phyloP scores from a whole-genome alignment of 2,888 invertebrate genomes.

The Clostera curtula region DNA sequence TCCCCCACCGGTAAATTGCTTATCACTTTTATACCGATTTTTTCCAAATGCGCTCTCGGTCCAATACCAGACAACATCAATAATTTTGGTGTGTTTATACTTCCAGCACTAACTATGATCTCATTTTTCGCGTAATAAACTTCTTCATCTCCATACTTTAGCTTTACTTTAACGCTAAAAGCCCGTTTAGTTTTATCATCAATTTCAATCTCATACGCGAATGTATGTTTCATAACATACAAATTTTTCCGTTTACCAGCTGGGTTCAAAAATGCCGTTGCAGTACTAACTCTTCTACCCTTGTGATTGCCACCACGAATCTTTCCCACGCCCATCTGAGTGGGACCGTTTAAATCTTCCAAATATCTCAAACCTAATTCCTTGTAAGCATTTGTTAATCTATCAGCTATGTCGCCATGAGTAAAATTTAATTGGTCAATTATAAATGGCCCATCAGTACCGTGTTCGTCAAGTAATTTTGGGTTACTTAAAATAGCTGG shows the following conservation, averaged over 20 bases:
- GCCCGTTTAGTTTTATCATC: conserved; percentile 32
- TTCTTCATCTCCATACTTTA: conserved; percentile 32
- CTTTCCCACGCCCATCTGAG: conserved; percentile 72
- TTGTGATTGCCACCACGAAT: conserved; percentile 65
- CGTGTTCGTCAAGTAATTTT: conserved; percentile 48
- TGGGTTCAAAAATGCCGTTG: conserved; percentile 62
- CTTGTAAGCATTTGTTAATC: conserved; percentile 51
- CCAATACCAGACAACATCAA: conserved; percentile 60
- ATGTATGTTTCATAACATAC: conserved; percentile 46
- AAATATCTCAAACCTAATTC: conserved; percentile 66
- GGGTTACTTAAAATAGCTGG: conserved; percentile 52
- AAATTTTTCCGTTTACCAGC: conserved; percentile 45
- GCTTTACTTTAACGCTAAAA: conserved; percentile 39
- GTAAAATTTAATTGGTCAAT: conserved; percentile 66
- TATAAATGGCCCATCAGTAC: conserved; percentile 64
- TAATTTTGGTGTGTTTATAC: conserved; percentile 51
- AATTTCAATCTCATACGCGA: conserved; percentile 34
- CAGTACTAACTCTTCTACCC: conserved; percentile 72
- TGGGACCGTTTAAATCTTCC: conserved; percentile 52
- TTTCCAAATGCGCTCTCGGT: conserved; percentile 39
- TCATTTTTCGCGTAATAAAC: conserved; percentile 46
- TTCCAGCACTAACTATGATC: conserved; percentile 52
- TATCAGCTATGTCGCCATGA: conserved; percentile 42
- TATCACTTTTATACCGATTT: conserved; percentile 37
- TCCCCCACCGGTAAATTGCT: conserved; percentile 53